Conservation (phyloP, 1,140 invertebrate species). For the Euglossa dilemma region DNA sequence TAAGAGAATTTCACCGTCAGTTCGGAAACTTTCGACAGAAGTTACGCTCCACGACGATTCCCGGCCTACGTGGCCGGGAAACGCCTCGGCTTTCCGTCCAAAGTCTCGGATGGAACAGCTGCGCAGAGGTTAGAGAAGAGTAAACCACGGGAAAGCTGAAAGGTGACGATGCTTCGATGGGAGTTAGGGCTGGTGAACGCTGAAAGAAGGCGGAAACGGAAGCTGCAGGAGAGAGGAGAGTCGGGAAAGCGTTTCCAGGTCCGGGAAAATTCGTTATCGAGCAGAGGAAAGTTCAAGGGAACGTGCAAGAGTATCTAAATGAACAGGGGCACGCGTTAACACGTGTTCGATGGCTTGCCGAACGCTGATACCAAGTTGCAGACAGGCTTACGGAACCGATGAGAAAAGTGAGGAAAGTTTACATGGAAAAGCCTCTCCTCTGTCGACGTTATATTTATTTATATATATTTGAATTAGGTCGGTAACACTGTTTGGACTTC, state of each 20-base stretch:
- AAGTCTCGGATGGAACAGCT: constrained; percentile 57
- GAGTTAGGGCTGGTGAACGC: background rate
- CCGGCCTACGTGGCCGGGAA: constrained; percentile 19
- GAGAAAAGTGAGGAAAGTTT: constrained; percentile 18
- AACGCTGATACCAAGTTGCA: no score
- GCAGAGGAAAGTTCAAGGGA: constrained; percentile 69
- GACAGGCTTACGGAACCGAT: no score
- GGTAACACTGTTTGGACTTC: no score
- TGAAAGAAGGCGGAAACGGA: background rate
- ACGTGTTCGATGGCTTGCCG: background rate
- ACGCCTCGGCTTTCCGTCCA: constrained; percentile 26
- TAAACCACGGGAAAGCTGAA: constrained; percentile 5
- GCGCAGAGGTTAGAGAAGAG: constrained; percentile 15
- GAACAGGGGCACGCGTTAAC: constrained; percentile 65
- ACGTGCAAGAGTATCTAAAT: constrained; percentile 71
- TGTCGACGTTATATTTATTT: no score
- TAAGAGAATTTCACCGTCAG: constrained; percentile 56
- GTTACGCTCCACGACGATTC: constrained; percentile 30
- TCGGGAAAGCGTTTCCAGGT: constrained; percentile 69
- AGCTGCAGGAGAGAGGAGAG: constrained; percentile 39
- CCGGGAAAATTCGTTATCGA: constrained; percentile 72
- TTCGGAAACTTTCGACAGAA: constrained; percentile 58
- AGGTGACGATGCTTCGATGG: background rate
- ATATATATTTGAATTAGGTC: no score
- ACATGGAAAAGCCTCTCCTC: background rate